phyloP scores from a whole-genome alignment of 64 coral and sea anemone genomes.

The Porites australiensis region DNA sequence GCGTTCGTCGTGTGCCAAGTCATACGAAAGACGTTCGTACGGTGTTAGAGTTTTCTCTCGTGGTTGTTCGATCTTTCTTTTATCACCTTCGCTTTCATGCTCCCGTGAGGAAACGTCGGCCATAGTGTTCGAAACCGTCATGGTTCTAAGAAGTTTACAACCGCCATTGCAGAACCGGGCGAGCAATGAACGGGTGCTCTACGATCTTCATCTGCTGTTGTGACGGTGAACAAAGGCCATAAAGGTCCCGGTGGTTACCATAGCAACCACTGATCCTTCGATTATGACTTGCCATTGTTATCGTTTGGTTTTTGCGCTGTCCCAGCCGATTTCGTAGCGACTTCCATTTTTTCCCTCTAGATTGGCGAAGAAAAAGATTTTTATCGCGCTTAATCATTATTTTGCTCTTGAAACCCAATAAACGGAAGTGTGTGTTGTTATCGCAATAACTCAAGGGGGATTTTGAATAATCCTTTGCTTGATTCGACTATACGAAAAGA shows the following conservation, averaged over 20 bases:
- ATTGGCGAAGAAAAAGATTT: not conserved
- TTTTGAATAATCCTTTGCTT: too few species aligned
- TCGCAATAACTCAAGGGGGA: too few species aligned
- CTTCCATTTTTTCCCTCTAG: not conserved
- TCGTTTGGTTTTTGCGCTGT: not conserved
- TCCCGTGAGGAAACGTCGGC: conserved; percentile 64
- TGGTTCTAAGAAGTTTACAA: conserved; percentile 21
- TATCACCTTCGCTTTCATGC: conserved; percentile 43
- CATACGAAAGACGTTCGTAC: conserved; percentile 83
- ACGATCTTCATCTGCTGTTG: conserved; percentile 5
- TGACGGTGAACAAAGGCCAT: conserved; percentile 49
- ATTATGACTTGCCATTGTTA: not conserved
- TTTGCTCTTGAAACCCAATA: too few species aligned
- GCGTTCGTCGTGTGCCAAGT: conserved; percentile 84
- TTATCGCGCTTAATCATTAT: too few species aligned
- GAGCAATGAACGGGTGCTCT: not conserved
- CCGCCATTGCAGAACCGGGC: not conserved
- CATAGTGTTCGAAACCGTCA: conserved; percentile 94
- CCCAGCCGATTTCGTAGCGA: not conserved
- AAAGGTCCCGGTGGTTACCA: conserved; percentile 45
- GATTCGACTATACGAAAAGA: not conserved
- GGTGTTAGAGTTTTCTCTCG: conserved; percentile 79
- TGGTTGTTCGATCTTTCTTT: conserved; percentile 46
- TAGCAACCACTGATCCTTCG: conserved; percentile 57
- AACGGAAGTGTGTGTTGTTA: too few species aligned